Conservation (phyloP, 2,113 vertebrate species). For the Microcebus jonahi region DNA sequence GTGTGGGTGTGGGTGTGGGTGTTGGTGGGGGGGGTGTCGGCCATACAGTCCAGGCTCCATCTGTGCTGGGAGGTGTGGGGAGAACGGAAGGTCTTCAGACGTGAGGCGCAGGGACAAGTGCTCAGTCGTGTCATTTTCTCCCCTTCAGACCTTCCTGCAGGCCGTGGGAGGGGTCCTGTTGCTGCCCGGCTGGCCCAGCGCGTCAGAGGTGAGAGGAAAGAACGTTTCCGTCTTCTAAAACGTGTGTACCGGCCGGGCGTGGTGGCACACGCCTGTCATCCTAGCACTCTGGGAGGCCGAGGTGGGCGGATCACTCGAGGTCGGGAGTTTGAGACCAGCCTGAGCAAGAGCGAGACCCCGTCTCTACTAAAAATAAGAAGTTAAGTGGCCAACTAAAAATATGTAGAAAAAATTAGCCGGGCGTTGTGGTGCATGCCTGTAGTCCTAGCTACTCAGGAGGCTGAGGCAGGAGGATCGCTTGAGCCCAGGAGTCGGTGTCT, state of each 20-base stretch:
- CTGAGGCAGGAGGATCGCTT: background rate
- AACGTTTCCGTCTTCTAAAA: background rate
- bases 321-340: no score
- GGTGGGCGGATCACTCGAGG: no score
- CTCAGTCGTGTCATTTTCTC: constrained; percentile 44
- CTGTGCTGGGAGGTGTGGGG: background rate
- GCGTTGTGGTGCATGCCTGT: no score
- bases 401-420: no score
- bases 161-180: constrained; percentile 89
- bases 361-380: no score
- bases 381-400: no score
- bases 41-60: background rate
- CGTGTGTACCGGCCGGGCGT: rapidly evolving
- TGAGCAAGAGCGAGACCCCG: no score
- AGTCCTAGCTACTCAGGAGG: no score
- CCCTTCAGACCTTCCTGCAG: constrained; percentile 91
- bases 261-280: no score
- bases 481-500: rapidly evolving
- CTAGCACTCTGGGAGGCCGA: no score
- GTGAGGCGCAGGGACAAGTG: rapidly evolving
- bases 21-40: background rate
- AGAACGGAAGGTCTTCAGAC: background rate
- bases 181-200: constrained; percentile 83
- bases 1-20: no score
- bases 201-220: constrained; percentile 84